Percentiles rank a stretch among this genome's conserved stretches.
Evolutionary conservation across 1,140 invertebrate species (phyloP).

Genomic region (Metaphire vulgaris): DNA sequence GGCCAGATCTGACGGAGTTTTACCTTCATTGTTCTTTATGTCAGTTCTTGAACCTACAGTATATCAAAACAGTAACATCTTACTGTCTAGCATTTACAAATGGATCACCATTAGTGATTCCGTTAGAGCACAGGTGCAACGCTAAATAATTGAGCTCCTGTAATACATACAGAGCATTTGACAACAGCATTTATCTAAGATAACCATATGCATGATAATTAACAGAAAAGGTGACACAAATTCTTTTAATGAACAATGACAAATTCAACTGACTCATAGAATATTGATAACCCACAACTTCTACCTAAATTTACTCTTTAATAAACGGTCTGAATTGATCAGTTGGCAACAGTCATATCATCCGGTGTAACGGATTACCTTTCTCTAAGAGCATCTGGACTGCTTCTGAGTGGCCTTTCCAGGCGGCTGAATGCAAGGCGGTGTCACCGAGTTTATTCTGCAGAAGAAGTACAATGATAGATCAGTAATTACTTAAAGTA

Average conservation of each 20-base stretch:
- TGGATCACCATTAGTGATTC: neutral
- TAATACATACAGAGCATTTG: neutral
- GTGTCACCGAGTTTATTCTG: slow-evolving; percentile 55
- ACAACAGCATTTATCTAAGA: neutral
- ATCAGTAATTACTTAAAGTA: too few relatives aligned
- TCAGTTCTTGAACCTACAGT: slow-evolving; percentile 37
- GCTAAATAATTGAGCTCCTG: neutral
- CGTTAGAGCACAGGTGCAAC: neutral
- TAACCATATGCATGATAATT: neutral
- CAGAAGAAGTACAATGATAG: slow-evolving; percentile 21
- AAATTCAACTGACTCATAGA: too few relatives aligned
- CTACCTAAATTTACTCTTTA: too few relatives aligned
- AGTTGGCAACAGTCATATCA: too few relatives aligned
- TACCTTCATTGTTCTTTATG: slow-evolving; percentile 56
- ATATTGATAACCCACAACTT: too few relatives aligned
- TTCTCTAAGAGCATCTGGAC: slow-evolving; percentile 50
- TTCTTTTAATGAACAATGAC: too few relatives aligned
- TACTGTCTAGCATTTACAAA: neutral
- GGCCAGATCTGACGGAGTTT: slow-evolving; percentile 57
- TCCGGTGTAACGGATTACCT: too few relatives aligned
- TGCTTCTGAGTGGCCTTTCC: slow-evolving; percentile 52
- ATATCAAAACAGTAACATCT: slow-evolving; percentile 2
- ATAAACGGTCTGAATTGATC: too few relatives aligned
- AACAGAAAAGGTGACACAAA: neutral
- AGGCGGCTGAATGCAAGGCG: slow-evolving; percentile 56